Conservation (phyloP, 2,113 vertebrate species). For the Hipposideros armiger region DNA sequence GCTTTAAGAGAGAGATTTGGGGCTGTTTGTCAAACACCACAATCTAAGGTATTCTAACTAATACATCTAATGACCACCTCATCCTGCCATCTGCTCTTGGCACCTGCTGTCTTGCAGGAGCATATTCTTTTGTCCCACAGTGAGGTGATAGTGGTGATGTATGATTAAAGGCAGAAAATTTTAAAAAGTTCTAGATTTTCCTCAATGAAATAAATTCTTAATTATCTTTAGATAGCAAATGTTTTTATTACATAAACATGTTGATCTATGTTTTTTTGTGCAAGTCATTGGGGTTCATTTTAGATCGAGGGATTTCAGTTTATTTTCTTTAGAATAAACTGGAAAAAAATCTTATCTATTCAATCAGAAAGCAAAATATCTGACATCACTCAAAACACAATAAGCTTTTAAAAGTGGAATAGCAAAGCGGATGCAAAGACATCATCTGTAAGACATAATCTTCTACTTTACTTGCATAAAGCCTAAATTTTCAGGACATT, state of each 20-base stretch:
- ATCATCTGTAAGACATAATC: neutral
- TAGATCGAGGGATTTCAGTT: neutral
- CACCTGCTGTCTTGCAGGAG: neutral
- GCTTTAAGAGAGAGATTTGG: conserved; percentile 1
- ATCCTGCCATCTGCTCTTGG: neutral
- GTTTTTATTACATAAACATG: neutral
- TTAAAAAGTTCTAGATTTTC: neutral
- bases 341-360: neutral
- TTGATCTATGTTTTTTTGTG: neutral
- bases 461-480: neutral
- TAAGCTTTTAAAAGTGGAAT: neutral
- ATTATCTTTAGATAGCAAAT: neutral
- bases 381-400: neutral
- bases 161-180: neutral
- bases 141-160: neutral
- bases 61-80: neutral
- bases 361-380: neutral
- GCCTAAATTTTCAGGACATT: neutral
- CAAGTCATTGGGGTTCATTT: neutral
- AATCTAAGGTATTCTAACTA: neutral
- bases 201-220: neutral
- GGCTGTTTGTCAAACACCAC: neutral
- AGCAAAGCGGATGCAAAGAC: neutral
- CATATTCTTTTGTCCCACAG: neutral
- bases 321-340: neutral